Evolutionary conservation across 2,113 vertebrate species (phyloP), one percentile per base, ranked within the genome.

Genomic region (Eublepharis macularius): DNA sequence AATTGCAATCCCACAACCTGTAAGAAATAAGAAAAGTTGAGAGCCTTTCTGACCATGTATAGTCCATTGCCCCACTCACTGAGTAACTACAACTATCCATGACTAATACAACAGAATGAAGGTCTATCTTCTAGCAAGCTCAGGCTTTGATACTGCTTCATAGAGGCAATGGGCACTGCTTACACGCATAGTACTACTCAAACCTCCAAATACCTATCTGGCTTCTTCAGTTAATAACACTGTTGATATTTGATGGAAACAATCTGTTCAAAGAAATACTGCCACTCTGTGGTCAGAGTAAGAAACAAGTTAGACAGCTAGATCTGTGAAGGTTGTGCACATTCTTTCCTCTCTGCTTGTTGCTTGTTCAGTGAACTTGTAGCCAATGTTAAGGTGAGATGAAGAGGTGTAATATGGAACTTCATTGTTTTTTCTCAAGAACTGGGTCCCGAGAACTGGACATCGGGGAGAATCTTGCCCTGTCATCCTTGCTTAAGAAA

Each of bases 281-380:
- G 76, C 86, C 0, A 0, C 54, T 16, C 75, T 0, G 0, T 9
- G 41, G 73, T 5, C 82, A 45, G 17, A 21, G 24, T 16, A 1
- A 36, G 5, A 66, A 47, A 60, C 24, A 51, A 34, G 6, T 39
- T 39, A 36, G 65, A 81, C 19, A 47, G 16, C 32, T 45, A 17
- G 0, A 0, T 9, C 3, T 75, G 0, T 0, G 6, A n/a, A 12
- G 24, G 4, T 43, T 13, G 1, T 0, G 41, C n/a, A 10, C 13
- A 43, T 4, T 24, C 13, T 12, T 9, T 63, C 39, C 11, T 72
- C 43, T 47, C 73, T 17, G 11, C 4, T 21, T 60, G 12, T 1
- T 60, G 17, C 39, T 76, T 14, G 12, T 39, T 29, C n/a, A 79
- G 32, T 81, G 45, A 54, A 39, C 21, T 2, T 36, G 47, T 69